These are phyloP conservation scores for Syndactyla subalaris DNA, from an alignment of 2,797 vertebrate species.

Conservation along the genomic window DNA sequence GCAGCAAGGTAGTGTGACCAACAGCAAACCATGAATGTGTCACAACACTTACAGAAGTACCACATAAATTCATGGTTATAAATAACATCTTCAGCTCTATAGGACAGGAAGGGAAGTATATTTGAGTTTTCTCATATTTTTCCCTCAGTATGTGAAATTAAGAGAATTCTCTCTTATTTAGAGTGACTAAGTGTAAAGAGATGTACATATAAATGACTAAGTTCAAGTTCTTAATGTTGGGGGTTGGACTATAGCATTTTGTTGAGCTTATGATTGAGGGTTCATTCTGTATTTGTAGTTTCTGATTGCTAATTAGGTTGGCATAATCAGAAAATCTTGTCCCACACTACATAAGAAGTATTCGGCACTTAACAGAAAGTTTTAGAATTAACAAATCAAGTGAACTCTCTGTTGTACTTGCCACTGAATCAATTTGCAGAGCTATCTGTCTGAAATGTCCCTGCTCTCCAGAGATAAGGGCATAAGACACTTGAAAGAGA, in stretches of 20 bases:
- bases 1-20: not conserved
- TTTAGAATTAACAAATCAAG: not conserved
- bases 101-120: not conserved
- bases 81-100: not conserved
- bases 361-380: not conserved
- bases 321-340: not conserved
- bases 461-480: not conserved
- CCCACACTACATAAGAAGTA: rapidly evolving
- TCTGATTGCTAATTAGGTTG: not conserved
- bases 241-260: not conserved
- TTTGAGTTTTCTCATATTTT: not conserved
- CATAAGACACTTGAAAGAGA: not conserved
- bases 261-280: not conserved
- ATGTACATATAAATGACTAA: not conserved
- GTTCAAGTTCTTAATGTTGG: not conserved
- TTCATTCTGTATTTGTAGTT: not conserved
- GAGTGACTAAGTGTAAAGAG: not conserved
- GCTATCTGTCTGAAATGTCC: not conserved
- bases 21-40: not conserved
- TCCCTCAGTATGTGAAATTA: not conserved
- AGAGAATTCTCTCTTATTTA: not conserved
- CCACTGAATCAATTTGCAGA: not conserved
- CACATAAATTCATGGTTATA: not conserved
- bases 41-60: not conserved
- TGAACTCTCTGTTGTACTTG: not conserved